Evolutionary conservation across 2,888 invertebrate genomes (phyloP), one percentile per base, ranked within the genome.

Genomic region (Nysson spinosus): DNA sequence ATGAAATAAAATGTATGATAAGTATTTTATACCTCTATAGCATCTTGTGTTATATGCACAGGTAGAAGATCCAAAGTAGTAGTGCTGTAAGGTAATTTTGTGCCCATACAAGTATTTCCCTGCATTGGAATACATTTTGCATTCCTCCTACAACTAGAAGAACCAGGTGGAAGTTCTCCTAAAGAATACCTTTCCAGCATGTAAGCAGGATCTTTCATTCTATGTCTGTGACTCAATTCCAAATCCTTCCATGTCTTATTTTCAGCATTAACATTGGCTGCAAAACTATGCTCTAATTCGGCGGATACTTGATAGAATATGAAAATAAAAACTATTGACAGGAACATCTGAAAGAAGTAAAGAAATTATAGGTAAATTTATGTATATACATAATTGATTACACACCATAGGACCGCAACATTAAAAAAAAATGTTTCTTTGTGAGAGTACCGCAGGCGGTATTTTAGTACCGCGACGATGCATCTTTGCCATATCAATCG

Each of bases 31-130:
- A 78, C 71, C 64, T 73, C 57, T 42, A 76, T 54, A 44, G 72
- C 79, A 19, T 91, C 90, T 79, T 94, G 93, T 26, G 89, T 92
- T 40, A 89, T 89, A 52, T 92, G 91, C 81, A 93, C 93, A 0
- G 94, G 88, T 65, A 89, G 93, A 12, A 96, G 89, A 78, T 93
- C 92, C 17, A 94, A 88, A 37, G 95, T 94, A 0, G 96, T 96
- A 51, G 90, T 90, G 3, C 91, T 88, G 83, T 96, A 96, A 0
- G 94, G 93, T 54, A 96, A 88, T 82, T 92, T 93, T 1, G 93
- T 92, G 9, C 96, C 96, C 83, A 96, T 89, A 80, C 97, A 97
- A 0, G 90, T 90, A 37, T 81, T 84, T 65, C 89, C 89, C 62
- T 90, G 91, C 42, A 95, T 88, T 1, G 89, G 85, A 75, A 93